These are phyloP conservation scores for Apis dorsata DNA, from an alignment of 1,140 invertebrate genomes.

Conservation along the genomic window DNA sequence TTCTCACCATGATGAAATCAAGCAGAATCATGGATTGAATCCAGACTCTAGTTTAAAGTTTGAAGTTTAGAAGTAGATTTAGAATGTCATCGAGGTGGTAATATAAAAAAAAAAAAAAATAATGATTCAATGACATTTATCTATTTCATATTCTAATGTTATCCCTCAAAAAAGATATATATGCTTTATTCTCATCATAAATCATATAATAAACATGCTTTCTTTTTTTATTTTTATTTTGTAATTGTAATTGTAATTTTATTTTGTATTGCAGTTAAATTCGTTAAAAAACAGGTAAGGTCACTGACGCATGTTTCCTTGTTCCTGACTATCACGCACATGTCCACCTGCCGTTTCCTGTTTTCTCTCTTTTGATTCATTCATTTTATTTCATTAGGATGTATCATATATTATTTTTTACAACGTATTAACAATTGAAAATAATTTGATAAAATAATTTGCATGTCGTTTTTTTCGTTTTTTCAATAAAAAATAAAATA, in stretches of 20 bases:
- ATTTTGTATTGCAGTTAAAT: not conserved
- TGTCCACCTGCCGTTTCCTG: constrained; percentile 64
- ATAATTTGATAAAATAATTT: not conserved
- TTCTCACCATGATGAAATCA: constrained; percentile 53
- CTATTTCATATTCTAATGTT: constrained; percentile 20
- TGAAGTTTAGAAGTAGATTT: constrained; percentile 10
- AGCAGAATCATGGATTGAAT: constrained; percentile 11
- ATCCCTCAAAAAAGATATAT: not conserved
- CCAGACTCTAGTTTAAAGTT: not conserved
- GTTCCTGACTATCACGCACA: constrained; percentile 51
- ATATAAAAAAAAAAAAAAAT: not conserved
- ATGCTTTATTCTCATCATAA: not conserved
- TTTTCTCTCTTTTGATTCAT: constrained; percentile 55
- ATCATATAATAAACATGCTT: not conserved
- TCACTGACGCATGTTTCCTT: constrained; percentile 61
- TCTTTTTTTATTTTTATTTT: not conserved
- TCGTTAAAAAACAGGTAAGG: constrained; percentile 17
- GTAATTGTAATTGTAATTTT: not conserved
- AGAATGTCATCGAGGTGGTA: not conserved
- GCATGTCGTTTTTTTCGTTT: constrained; percentile 20
- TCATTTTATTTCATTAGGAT: constrained; percentile 26
- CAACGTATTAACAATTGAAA: not conserved
- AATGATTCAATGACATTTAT: constrained; percentile 12
- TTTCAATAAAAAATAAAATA: constrained; percentile 47
- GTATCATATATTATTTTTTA: not conserved